Conservation (phyloP, 2,797 vertebrate species). For the Phyllotis vaccarum region DNA sequence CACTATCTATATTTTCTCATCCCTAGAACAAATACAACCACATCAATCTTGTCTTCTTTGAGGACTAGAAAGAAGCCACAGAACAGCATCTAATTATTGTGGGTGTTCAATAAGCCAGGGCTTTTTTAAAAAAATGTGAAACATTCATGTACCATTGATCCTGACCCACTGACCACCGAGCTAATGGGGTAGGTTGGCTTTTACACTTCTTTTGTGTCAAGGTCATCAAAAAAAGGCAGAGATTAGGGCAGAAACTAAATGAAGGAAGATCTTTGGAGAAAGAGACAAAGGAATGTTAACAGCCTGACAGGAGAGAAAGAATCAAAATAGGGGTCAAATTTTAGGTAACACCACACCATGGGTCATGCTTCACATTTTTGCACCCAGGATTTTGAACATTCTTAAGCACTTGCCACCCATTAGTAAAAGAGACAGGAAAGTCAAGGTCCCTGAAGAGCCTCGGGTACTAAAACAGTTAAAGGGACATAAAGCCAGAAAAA, state of each 20-base stretch:
- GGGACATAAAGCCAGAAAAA: background rate
- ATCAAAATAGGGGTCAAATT: background rate
- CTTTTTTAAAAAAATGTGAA: background rate
- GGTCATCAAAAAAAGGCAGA: background rate
- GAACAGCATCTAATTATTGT: background rate
- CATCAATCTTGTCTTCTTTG: background rate
- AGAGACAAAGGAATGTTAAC: background rate
- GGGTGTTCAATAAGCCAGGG: background rate
- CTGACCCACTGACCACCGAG: background rate
- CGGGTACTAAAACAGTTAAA: background rate
- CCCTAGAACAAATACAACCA: background rate
- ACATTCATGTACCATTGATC: background rate
- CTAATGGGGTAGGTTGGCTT: background rate
- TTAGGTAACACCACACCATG: background rate
- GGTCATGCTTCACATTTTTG: background rate
- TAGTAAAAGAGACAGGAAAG: background rate
- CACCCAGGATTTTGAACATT: background rate
- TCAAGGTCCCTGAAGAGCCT: background rate
- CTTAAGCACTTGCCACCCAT: background rate
- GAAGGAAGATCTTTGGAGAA: background rate
- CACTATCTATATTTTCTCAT: constrained; percentile 31
- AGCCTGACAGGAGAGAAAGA: background rate
- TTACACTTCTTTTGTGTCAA: background rate
- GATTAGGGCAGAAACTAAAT: background rate
- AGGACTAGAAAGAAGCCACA: background rate